Evolutionary conservation across 2,113 vertebrate genomes (phyloP), one percentile per base, ranked within the genome.

Genomic region (Vulpes lagopus): DNA sequence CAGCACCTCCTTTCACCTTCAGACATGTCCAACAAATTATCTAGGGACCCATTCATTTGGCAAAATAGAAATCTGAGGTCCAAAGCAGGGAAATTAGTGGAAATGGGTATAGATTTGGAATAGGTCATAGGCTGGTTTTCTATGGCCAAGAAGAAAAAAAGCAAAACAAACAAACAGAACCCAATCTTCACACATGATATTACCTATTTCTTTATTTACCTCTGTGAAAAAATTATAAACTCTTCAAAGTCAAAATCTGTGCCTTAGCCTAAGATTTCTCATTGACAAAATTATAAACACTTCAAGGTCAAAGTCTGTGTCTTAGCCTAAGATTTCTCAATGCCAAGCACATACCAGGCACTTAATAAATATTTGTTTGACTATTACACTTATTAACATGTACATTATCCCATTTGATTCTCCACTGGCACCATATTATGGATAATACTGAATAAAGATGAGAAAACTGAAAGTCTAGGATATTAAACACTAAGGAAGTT

Each of bases 401-500:
- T 49, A 7, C 11, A 27, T 80, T 35, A 95, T 57, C 22, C 49
- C 19, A 67, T 89, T 84, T 55, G 38, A 73, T 67, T 85, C 71
- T 94, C 51, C 7, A 53, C 2, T 59, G 78, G 84, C 16, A 81
- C 25, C 55, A 23, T 74, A 81, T 15, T 22, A 65, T 60, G 53
- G 15, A 25, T 43, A 71, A 76, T 43, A 78, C 19, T 78, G 80
- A 97, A 94, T 81, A 90, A 94, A 94, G 59, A 95, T 85, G 53
- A 93, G 91, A 85, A 95, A 91, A 60, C 17, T 76, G n/a, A 49
- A 95, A 95, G 76, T 67, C 71, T 91, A 65, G 71, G 55, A 67
- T 79, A 60, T 88, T 84, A 88, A 92, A 91, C 49, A 57, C 49
- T 53, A 83, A 96, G 94, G 64, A 96, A 96, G 83, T 96, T 71